phyloP scores from a whole-genome alignment of 92 coral and sea anemone genomes.

The Parazoanthus atlanticus region DNA sequence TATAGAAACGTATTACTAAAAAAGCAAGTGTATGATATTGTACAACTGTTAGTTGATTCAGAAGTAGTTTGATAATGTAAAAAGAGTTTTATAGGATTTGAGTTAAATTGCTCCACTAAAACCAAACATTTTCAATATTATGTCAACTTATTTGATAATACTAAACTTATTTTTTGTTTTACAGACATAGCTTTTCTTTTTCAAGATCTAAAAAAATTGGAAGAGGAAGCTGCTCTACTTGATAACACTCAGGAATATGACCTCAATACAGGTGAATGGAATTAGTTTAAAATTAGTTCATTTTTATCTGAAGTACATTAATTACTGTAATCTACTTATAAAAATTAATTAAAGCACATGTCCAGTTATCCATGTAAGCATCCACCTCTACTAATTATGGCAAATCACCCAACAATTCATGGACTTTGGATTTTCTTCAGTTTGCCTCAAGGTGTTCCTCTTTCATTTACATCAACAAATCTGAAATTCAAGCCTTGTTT shows the following conservation, averaged over 20 bases:
- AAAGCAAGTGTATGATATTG: too few relatives aligned
- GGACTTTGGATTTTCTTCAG: background rate
- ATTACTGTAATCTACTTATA: background rate
- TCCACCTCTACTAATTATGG: background rate
- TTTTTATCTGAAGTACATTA: too few relatives aligned
- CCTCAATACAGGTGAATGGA: constrained; percentile 49
- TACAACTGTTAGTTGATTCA: too few relatives aligned
- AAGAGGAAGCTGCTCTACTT: constrained; percentile 54
- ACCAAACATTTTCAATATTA: too few relatives aligned
- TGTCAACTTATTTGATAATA: background rate
- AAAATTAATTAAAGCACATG: background rate
- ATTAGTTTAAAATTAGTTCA: background rate
- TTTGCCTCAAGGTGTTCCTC: background rate
- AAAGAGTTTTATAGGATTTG: too few relatives aligned
- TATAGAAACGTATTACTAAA: too few relatives aligned
- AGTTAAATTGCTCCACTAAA: too few relatives aligned
- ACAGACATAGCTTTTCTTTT: constrained; percentile 78
- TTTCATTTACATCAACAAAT: too few relatives aligned
- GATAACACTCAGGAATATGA: constrained; percentile 74
- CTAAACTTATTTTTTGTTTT: background rate
- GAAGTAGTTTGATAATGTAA: too few relatives aligned
- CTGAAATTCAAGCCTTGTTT: too few relatives aligned
- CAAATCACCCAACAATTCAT: background rate
- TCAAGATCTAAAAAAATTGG: constrained; percentile 66
- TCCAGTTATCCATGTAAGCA: too few relatives aligned